Base-by-base conservation (phyloP, 2,888 invertebrate species). In the Ochropleura plecta region DNA sequence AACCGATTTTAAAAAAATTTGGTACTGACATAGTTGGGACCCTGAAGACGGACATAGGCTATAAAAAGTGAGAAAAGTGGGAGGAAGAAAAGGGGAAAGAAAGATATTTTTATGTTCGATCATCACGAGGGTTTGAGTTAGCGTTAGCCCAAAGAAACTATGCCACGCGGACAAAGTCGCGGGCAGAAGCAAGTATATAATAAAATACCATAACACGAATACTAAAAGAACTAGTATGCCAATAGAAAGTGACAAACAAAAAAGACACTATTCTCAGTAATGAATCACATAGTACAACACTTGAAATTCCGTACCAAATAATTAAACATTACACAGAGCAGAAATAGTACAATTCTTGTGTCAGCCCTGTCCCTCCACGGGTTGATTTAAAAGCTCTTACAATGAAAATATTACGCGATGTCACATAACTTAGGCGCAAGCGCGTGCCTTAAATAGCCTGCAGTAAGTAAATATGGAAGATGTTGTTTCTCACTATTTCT, bases 341-440 rank as follows among this genome's bases (percentile, higher is more conserved):
- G 85, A 84, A 85, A 86, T 87, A 77, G 78, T 78, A 70, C 72
- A 88, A 86, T 86, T 79, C 81, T 82, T 72, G 79, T 82, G 81
- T 83, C 83, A 79, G 73, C 81, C 82, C 86, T 86, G 81, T 81
- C 77, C 70, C 20, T 75, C 71, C 59, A 59, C 64, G 12, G 68
- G 79, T 82, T 84, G 85, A 87, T 86, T 87, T 82, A 87, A 85
- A 84, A 81, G 85, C 85, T 80, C 85, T 88, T 81, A 87, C 83
- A 85, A 86, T 87, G 84, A 88, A 90, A 90, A 87, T 88, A 88
- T 86, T 78, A 82, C 83, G 81, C 82, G 82, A 75, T 79, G 84
- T 85, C 90, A 85, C 87, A 88, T 86, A 85, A 86, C 81, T 90
- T 88, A 84, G 69, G 8, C 63, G 82, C 69, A 62, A 30, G 82